phyloP scores from a whole-genome alignment of 2,113 vertebrate genomes.

The Myotis lucifugus region DNA sequence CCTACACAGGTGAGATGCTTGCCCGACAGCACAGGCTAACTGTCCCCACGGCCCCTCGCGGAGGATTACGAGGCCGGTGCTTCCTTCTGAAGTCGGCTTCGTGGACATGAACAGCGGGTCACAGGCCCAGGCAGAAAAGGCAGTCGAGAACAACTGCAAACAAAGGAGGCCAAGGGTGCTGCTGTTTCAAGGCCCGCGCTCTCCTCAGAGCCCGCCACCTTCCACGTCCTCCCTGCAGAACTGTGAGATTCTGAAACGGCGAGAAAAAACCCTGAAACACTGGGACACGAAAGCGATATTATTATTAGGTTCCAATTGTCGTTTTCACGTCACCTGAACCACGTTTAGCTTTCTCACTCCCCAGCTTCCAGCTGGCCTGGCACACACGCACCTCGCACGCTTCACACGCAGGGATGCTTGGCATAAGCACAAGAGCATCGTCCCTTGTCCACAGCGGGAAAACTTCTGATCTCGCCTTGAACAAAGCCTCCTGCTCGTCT shows the following conservation, averaged over 20 bases:
- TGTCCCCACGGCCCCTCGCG: background rate
- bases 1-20: background rate
- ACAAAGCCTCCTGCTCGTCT: background rate
- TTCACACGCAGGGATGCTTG: background rate
- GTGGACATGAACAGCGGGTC: rapidly evolving
- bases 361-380: background rate
- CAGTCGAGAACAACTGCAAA: background rate
- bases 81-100: background rate
- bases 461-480: background rate
- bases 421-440: rapidly evolving
- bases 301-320: background rate
- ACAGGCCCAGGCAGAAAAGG: background rate
- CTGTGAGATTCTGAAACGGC: rapidly evolving
- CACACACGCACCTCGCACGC: background rate
- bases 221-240: background rate
- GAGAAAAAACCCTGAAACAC: background rate
- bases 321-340: background rate
- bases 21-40: background rate
- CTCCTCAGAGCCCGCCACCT: background rate
- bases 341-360: rapidly evolving
- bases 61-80: background rate
- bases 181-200: background rate
- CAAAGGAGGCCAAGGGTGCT: background rate
- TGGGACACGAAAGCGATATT: background rate
- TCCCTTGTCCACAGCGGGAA: background rate